Base-by-base conservation (phyloP, 2,797 vertebrate species). In the Eurystomus glaucurus region DNA sequence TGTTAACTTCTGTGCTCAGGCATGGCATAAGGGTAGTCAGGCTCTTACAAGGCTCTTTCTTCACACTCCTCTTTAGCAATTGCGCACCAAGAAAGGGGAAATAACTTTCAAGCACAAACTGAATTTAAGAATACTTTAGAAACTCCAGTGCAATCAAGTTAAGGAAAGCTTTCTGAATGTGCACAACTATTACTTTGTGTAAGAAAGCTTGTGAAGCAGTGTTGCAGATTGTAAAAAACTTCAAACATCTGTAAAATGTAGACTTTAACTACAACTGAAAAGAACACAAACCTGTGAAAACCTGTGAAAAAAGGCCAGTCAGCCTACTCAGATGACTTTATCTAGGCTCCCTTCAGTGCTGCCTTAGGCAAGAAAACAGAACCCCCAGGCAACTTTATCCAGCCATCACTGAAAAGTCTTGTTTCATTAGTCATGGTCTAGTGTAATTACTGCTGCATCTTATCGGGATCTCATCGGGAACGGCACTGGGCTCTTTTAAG, bases 301-400 rank as follows among this genome's bases (percentile, higher is more conserved):
- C 29, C 37, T 71, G 72, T 65, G 83, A 88, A 86, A 94, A 83
- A 2, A 11, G 10, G 11, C 45, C 31, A 29, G 71, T 41, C 41
- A 68, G 90, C 74, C 37, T 48, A 75, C 31, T 45, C 71, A 58
- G 89, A 80, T 35, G 48, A 78, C 29, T 90, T 84, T 7, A 77
- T 78, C 29, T 84, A 57, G n/a, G 26, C 39, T 83, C 39, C 65
- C 33, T 71, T 41, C 43, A 76, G 50, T 33, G 69, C 65, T 91
- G 85, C 96, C 82, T 81, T 10, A 52, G 70, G 69, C 76, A 90
- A 76, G 83, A 43, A 79, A 86, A 86, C 62, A 88, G n/a, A 93
- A 62, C 51, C 51, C 22, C 14, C 43, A 66, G 72, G 76, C 29
- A 55, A n/a, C 37, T 77, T 93, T 48, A 78, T 78, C 58, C 62